A percentile compares a stretch with the other conserved stretches of the same genome.
phyloP scores from a whole-genome alignment of 2,797 vertebrate genomes.

The Anabas testudineus region DNA sequence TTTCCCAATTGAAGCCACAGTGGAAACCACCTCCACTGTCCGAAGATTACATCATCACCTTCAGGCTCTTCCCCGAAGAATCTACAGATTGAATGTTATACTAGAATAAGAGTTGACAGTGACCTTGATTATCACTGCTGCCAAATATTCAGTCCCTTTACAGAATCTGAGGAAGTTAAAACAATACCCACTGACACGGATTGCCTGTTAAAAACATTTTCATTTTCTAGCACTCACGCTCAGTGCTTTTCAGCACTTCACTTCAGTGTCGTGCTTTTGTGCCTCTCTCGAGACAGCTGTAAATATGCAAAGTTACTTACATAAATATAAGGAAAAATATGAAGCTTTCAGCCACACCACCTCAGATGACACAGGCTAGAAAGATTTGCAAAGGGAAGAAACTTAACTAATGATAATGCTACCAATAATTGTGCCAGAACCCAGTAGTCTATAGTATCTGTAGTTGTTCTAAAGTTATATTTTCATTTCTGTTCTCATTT shows the following conservation, averaged over 20 bases:
- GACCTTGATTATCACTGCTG: slow-evolving; percentile 49
- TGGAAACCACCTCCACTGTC: slow-evolving; percentile 75
- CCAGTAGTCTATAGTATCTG: background rate
- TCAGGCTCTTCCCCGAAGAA: slow-evolving; percentile 56
- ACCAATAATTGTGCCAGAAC: no score
- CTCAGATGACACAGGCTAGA: slow-evolving; percentile 31
- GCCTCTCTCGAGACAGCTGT: slow-evolving; percentile 25
- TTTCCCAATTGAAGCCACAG: slow-evolving; percentile 29
- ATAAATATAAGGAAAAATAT: slow-evolving; percentile 9
- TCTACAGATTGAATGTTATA: slow-evolving; percentile 43
- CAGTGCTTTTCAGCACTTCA: slow-evolving; percentile 27
- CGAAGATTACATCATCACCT: slow-evolving; percentile 58
- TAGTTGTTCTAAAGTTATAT: background rate
- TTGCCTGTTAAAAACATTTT: slow-evolving; percentile 40
- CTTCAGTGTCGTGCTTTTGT: slow-evolving; percentile 1
- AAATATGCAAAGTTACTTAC: slow-evolving; percentile 12
- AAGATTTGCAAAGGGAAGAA: slow-evolving; percentile 13
- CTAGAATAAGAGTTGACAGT: slow-evolving; percentile 41
- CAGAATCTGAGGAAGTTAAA: slow-evolving; percentile 60
- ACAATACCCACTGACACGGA: slow-evolving; percentile 62
- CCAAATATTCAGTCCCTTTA: slow-evolving; percentile 46
- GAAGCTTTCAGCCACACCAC: slow-evolving; percentile 10
- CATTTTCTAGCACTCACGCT: slow-evolving; percentile 43
- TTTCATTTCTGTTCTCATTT: background rate
- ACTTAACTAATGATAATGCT: no score